These are phyloP conservation scores for Phorcus lineatus DNA, from an alignment of 2,888 invertebrate species.

Conservation along the genomic window DNA sequence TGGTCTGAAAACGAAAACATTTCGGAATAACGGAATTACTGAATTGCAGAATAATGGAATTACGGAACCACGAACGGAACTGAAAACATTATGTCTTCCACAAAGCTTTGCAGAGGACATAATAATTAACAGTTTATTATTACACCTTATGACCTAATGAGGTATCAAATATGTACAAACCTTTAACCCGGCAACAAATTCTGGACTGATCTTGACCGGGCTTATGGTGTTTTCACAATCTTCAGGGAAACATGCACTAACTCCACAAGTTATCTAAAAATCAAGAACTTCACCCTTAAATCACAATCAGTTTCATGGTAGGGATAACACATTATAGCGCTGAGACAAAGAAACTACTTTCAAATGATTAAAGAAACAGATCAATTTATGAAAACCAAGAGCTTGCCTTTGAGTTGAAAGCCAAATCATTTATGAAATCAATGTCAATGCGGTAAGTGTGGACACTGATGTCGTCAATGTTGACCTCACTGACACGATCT, in stretches of 20 bases:
- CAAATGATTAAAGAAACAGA: neutral
- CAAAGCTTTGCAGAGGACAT: too few species aligned
- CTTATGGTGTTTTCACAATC: slow-evolving; percentile 47
- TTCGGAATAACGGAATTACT: too few species aligned
- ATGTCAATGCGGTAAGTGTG: neutral
- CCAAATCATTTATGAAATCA: neutral
- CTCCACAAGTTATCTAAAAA: slow-evolving; percentile 48
- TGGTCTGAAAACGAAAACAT: too few species aligned
- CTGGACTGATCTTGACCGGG: slow-evolving; percentile 45
- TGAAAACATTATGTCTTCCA: too few species aligned
- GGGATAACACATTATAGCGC: neutral
- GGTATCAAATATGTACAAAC: slow-evolving; percentile 22
- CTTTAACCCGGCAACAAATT: slow-evolving; percentile 45
- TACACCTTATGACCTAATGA: too few species aligned
- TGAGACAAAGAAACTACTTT: neutral
- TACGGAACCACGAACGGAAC: too few species aligned
- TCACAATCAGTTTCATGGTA: neutral
- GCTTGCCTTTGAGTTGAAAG: slow-evolving; percentile 32
- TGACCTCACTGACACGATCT: neutral
- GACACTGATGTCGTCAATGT: slow-evolving; percentile 23
- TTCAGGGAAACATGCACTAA: slow-evolving; percentile 44
- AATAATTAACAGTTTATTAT: too few species aligned
- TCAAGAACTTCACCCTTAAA: neutral
- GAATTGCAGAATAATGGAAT: too few species aligned
- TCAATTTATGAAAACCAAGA: neutral